These are phyloP conservation scores for Tetragnatha montana DNA, from an alignment of 2,888 invertebrate species.

Conservation along the genomic window DNA sequence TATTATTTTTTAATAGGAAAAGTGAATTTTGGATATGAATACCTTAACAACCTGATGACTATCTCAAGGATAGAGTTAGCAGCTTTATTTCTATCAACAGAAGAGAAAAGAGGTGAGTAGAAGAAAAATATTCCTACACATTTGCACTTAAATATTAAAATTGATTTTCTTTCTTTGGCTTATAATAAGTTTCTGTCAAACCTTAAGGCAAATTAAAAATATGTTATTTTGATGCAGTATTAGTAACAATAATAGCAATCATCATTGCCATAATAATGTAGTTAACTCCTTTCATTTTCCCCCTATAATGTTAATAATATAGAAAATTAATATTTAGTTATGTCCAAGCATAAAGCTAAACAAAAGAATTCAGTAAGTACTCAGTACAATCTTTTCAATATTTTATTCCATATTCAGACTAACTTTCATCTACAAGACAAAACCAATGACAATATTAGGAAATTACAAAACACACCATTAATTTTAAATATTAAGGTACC, in stretches of 20 bases:
- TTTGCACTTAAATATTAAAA: too few relatives aligned
- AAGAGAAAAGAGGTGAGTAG: slow-evolving; percentile 44
- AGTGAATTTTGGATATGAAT: slow-evolving; percentile 3
- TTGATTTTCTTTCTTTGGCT: too few relatives aligned
- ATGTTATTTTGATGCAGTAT: background rate
- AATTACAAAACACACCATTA: too few relatives aligned
- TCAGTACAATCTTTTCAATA: background rate
- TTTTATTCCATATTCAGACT: too few relatives aligned
- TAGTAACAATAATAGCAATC: too few relatives aligned
- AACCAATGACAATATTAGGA: too few relatives aligned
- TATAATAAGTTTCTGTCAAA: too few relatives aligned
- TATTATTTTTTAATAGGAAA: background rate
- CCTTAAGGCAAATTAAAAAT: background rate
- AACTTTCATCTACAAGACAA: too few relatives aligned
- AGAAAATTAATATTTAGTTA: too few relatives aligned
- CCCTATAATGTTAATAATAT: background rate
- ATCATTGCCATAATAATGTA: background rate
- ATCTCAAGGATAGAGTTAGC: slow-evolving; percentile 24
- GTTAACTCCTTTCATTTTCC: background rate
- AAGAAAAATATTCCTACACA: too few relatives aligned
- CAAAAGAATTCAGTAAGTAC: background rate
- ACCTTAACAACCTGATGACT: slow-evolving; percentile 17
- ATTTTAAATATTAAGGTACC: too few relatives aligned
- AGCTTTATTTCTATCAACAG: slow-evolving; percentile 29
- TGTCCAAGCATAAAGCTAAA: background rate